Evolutionary conservation across 2,888 invertebrate genomes (phyloP), one percentile per base, ranked within the genome.

Genomic region (Drosophila nr. perissopoda): DNA sequence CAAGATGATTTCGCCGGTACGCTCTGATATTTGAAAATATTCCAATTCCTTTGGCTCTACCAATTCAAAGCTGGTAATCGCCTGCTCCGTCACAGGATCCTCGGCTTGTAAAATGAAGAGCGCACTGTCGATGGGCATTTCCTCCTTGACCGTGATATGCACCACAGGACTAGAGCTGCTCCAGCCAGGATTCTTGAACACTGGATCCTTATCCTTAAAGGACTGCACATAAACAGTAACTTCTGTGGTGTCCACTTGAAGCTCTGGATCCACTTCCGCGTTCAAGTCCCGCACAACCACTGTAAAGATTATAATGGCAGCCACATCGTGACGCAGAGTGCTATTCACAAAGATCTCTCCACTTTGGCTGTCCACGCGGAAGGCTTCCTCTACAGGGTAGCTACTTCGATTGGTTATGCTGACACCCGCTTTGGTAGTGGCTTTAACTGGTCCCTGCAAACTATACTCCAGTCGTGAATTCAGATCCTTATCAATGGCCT

Each of bases 161-260:
- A 97, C 95, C 0, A 95, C 93, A 0, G 96, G 96, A 77, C 95
- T 95, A 0, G 95, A 94, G 34, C 95, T 95, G 0, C 95, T 95
- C 97, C 97, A 97, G 2, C 96, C 96, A 1, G 95, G 91, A 79
- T 96, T 95, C 2, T 95, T 95, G 79, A 97, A 96, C 36, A 96
- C 94, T 1, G 97, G 96, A 92, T 96, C 96, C 83, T 96, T 95
- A 80, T 96, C 96, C 74, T 96, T 95, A 89, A 96, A 96, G 0
- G 96, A 96, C 90, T 97, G 96, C 34, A 97, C 95, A 89, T 96
- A 97, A 48, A 97, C 94, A 0, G 96, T 96, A 8, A 96, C 95
- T 86, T 97, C 96, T 0, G 95, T 95, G 60, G 94, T 93, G 57
- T 95, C 95, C 51, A 94, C 94, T 91, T 97, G 97, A 2, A 93